A percentile compares a stretch with the other conserved stretches of the same genome.
phyloP scores from a whole-genome alignment of 2,888 invertebrate genomes.

The Ischnura elegans region DNA sequence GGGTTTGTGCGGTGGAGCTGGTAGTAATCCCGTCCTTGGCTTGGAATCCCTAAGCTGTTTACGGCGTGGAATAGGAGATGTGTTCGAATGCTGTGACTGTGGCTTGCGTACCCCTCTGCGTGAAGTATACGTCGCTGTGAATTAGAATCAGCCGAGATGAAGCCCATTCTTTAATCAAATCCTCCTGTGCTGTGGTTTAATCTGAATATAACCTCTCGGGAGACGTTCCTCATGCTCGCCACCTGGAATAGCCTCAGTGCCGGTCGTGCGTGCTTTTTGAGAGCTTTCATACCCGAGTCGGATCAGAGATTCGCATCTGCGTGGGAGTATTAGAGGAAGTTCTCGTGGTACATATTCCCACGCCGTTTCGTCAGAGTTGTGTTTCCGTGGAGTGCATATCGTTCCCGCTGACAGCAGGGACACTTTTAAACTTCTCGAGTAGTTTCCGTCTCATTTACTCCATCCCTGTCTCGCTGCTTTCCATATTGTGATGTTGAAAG shows the following conservation, averaged over 20 bases:
- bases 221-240: neutral
- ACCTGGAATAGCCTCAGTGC: neutral
- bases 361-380: neutral
- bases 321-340: neutral
- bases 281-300: neutral
- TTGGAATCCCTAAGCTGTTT: neutral
- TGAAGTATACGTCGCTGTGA: neutral
- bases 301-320: neutral
- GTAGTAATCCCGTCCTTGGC: neutral
- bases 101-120: neutral
- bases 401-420: neutral
- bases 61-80: neutral
- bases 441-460: neutral
- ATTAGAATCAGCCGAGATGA: neutral
- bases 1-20: neutral
- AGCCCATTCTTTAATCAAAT: neutral
- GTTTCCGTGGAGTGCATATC: neutral
- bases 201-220: neutral
- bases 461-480: neutral
- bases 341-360: neutral
- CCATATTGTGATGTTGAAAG: too few relatives aligned
- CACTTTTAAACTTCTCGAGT: neutral
- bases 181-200: neutral
- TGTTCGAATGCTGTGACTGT: neutral
- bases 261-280: neutral